Evolutionary conservation across 2,888 invertebrate species (phyloP), one percentile per base, ranked within the genome.

Genomic region (Apodemia mormo): DNA sequence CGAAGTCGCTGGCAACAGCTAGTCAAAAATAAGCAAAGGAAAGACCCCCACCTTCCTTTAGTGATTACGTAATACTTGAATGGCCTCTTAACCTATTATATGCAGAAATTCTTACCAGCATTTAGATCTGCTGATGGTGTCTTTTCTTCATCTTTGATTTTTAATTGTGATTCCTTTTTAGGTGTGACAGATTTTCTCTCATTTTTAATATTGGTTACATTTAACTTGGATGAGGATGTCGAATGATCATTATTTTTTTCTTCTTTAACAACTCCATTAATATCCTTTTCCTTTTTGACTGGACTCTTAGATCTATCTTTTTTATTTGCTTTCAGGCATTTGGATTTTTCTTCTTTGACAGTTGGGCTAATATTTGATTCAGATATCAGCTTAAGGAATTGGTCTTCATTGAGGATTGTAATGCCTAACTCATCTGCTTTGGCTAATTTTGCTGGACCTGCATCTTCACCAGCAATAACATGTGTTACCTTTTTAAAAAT

Each of bases 371-470:
- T 71, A 0, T 95, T 95, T 79, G 90, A 94, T 68, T 94, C 94
- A 70, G 94, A 89, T 71, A 98, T 96, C 81, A 98, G 90, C 81
- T 97, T 95, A 22, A 98, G 89, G 52, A 99, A 94, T 22, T 95
- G 96, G 88, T 98, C 97, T 90, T 98, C 98, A 74, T 94, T 95
- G 40, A 98, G 90, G 69, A 95, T 94, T 80, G 95, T 95, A n/a
- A 97, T 95, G 22, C 95, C 95, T 37, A 96, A 90, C 74, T 94
- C 94, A 80, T 94, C 91, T 0, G 97, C 96, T 87, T 97, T 98
- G 0, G 95, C 94, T 64, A 97, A 83, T 94, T 99, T 99, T 5
- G 96, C 94, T 8, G 96, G 97, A 0, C 98, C 99, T 1, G 97
- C 94, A 68, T 98, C 97, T 68, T 97, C 96, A 0, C 99, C 99